Conservation (phyloP, 1,140 invertebrate genomes). For the Eurosta solidaginis region DNA sequence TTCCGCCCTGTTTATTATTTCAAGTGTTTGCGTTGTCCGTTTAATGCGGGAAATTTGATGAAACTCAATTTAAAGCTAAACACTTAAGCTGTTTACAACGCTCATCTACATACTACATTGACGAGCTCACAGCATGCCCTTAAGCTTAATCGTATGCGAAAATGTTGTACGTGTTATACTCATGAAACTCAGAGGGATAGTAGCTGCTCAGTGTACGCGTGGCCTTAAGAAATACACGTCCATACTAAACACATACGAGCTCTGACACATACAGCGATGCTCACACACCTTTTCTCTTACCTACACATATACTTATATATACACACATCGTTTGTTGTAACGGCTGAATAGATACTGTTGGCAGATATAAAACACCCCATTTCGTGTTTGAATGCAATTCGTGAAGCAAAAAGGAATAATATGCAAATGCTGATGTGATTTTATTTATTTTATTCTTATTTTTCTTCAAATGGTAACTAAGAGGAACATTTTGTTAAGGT, state of each 20-base stretch:
- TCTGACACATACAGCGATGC: too few relatives aligned
- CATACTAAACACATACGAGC: too few relatives aligned
- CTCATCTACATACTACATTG: neutral
- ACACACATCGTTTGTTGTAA: neutral
- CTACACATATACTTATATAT: neutral
- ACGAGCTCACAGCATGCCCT: neutral
- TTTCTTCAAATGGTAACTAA: neutral
- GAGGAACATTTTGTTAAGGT: neutral
- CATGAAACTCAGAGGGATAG: neutral
- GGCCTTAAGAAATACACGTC: too few relatives aligned
- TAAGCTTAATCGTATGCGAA: neutral
- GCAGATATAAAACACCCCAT: constrained; percentile 20
- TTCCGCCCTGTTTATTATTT: constrained; percentile 21
- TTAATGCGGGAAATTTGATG: constrained; percentile 22
- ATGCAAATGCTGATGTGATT: neutral
- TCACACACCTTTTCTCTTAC: neutral
- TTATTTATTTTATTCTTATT: neutral
- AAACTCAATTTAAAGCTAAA: constrained; percentile 29
- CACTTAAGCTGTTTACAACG: constrained; percentile 15
- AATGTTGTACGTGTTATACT: neutral
- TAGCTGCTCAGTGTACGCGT: too few relatives aligned
- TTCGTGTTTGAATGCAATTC: constrained; percentile 8
- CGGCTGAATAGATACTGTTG: neutral
- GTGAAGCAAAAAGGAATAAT: constrained; percentile 5
- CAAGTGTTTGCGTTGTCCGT: constrained; percentile 1